These are phyloP conservation scores for Morelia viridis DNA, from an alignment of 2,797 vertebrate species.

Conservation along the genomic window DNA sequence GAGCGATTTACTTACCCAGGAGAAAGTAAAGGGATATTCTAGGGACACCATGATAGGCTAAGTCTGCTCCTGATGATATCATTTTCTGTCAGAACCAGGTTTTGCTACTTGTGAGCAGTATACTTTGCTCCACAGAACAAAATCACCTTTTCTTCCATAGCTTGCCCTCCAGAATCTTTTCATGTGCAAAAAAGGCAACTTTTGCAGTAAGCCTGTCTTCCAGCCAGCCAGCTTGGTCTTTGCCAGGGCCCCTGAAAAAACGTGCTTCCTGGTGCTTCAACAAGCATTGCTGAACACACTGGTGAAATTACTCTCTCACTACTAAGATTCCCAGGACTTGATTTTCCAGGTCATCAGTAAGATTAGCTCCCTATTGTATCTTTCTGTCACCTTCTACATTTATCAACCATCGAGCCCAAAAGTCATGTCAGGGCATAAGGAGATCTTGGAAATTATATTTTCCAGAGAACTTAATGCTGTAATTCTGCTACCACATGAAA, in stretches of 20 bases:
- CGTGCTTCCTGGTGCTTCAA: neutral
- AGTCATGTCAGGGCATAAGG: neutral
- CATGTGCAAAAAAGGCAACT: neutral
- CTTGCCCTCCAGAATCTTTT: neutral
- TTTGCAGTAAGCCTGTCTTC: neutral
- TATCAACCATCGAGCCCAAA: neutral
- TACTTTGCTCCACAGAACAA: neutral
- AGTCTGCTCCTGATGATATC: neutral
- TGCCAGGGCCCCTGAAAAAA: neutral
- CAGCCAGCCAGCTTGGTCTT: neutral
- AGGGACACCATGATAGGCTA: neutral
- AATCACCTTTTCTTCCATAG: neutral
- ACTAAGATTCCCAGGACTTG: neutral
- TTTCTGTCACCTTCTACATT: neutral
- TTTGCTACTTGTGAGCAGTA: neutral
- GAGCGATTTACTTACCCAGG: neutral
- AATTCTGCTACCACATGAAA: neutral
- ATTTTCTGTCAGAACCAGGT: neutral
- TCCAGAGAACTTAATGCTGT: neutral
- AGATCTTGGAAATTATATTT: neutral
- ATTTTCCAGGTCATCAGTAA: neutral
- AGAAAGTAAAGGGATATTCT: neutral
- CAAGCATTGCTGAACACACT: no score
- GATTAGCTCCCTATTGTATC: neutral
- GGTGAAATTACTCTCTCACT: neutral